Base-by-base conservation (phyloP, 2,797 vertebrate genomes). In the Eupleurogrammus muticus region DNA sequence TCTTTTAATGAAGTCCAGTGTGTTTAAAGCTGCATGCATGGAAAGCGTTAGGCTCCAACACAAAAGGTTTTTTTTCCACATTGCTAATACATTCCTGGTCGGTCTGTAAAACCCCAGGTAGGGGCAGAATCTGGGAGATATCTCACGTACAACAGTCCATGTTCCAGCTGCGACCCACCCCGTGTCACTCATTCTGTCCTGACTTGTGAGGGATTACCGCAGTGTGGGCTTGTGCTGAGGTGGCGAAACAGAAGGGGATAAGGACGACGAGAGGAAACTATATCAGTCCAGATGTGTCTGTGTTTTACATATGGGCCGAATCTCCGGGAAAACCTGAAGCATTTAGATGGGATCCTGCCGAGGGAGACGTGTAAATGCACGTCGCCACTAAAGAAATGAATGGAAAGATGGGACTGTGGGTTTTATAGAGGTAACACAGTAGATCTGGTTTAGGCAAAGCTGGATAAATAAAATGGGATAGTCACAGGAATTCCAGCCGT, bases 151-250 rank as follows among this genome's bases (percentile, higher is more conserved):
- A 19, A 66, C 59, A 23, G 32, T 75, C 57, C 54, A 40, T 75
- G 78, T 77, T 89, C 83, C 84, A 80, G 87, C 84, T 73, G 85
- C 60, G 81, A 90, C 86, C 81, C 83, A 77, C 75, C 86, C 86
- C 54, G 82, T 84, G 90, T 90, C 90, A 84, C 86, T 92, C 87
- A 90, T 87, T 89, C 86, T 81, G 84, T 88, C 85, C 89, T 80
- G 83, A 89, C 87, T 87, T 90, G 86, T 89, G 86, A 90, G 68
- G 89, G 91, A 93, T 93, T 91, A 93, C 88, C 75, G 28, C 82
- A 78, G 79, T 76, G 88, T 87, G 82, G 85, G 81, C 82, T 89
- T 84, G 85, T 87, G 87, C 89, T 91, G 90, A 93, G 84, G 71
- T 79, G 80, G 89, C 88, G 86, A 82, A 91, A 90, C 66, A 81